These are phyloP conservation scores for Cotesia chilonis DNA, from an alignment of 1,140 invertebrate genomes.

Conservation along the genomic window DNA sequence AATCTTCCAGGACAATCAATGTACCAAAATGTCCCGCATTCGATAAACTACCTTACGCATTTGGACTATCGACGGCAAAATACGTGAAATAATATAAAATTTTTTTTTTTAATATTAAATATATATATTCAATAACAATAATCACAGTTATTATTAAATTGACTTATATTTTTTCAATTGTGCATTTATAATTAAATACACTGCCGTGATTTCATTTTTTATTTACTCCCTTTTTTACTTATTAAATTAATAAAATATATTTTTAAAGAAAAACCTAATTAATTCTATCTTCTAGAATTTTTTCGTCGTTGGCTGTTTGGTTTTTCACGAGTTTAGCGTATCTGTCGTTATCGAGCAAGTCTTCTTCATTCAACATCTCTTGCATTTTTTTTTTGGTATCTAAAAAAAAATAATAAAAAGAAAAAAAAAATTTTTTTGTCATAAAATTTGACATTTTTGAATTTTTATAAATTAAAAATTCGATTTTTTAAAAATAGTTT, in stretches of 20 bases:
- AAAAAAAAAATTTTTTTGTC: conserved; percentile 46
- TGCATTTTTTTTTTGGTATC: conserved; percentile 71
- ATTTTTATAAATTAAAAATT: too few relatives aligned
- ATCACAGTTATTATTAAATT: conserved; percentile 4
- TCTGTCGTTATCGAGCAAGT: conserved; percentile 62
- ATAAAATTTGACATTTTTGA: too few relatives aligned
- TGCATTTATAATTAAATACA: too few relatives aligned
- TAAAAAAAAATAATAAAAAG: conserved; percentile 53
- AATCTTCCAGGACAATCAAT: conserved; percentile 54
- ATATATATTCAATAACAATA: too few relatives aligned
- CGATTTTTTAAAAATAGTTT: too few relatives aligned
- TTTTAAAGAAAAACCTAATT: conserved; percentile 30
- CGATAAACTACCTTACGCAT: conserved; percentile 50
- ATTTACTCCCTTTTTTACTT: too few relatives aligned
- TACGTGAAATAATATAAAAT: conserved; percentile 39
- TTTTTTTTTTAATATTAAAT: conserved; percentile 11
- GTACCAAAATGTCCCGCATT: conserved; percentile 52
- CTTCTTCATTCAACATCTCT: conserved; percentile 70
- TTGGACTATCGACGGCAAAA: conserved; percentile 57
- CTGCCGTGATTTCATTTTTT: too few relatives aligned
- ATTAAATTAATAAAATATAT: too few relatives aligned
- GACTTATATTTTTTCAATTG: background rate
- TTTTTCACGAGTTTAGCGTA: conserved; percentile 63
- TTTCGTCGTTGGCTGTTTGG: conserved; percentile 60
- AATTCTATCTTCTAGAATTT: conserved; percentile 56